These are phyloP conservation scores for Charanyca ferruginea DNA, from an alignment of 2,888 invertebrate genomes.

Conservation along the genomic window DNA sequence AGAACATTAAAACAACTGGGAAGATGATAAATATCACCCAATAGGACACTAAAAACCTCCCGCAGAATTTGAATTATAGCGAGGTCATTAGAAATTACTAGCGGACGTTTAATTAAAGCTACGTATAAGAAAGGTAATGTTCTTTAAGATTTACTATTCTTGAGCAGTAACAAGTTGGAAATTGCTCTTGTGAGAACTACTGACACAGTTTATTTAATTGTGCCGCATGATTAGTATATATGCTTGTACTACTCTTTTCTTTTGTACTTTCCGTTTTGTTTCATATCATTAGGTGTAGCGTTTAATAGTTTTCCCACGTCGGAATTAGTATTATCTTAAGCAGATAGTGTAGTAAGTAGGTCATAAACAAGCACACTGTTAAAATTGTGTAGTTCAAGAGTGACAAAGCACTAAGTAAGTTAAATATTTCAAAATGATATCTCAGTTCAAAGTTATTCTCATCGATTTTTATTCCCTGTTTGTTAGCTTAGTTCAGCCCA, in stretches of 20 bases:
- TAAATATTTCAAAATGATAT: neutral
- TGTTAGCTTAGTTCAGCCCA: neutral
- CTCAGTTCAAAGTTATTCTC: neutral
- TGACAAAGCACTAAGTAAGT: neutral
- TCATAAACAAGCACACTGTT: no score
- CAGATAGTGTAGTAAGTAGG: no score
- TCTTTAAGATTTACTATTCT: conserved; percentile 36
- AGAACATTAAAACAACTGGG: no score
- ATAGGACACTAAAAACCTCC: neutral
- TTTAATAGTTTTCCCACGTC: no score
- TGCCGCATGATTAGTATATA: conserved; percentile 46
- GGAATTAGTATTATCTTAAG: no score
- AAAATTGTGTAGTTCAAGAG: no score
- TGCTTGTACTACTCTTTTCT: conserved; percentile 8
- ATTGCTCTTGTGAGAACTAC: conserved; percentile 43
- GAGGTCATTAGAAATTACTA: neutral
- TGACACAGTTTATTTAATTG: conserved; percentile 53
- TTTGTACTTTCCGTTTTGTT: conserved; percentile 31
- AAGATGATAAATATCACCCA: conserved; percentile 1
- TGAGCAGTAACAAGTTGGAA: conserved; percentile 39
- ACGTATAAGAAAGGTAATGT: conserved; percentile 33
- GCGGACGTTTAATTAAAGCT: conserved; percentile 40
- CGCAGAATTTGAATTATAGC: conserved; percentile 5
- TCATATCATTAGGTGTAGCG: no score
- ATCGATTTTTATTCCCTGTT: neutral